These are phyloP conservation scores for Baccha elongata DNA, from an alignment of 2,888 invertebrate species.

Conservation along the genomic window DNA sequence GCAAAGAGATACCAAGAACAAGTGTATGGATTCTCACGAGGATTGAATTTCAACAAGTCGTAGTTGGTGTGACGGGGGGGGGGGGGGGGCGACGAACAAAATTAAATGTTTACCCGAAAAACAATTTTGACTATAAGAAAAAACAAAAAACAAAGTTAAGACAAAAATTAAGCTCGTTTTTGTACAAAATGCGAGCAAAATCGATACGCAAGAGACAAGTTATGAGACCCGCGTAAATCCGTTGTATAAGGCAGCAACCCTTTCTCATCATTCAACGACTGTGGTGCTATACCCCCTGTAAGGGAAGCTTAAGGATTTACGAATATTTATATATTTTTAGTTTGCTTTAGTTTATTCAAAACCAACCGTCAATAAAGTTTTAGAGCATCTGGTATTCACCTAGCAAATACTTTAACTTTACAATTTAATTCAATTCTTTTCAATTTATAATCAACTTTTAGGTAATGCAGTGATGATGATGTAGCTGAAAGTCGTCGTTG, in stretches of 20 bases:
- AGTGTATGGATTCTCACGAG: conserved; percentile 80
- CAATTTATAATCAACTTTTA: too few species aligned
- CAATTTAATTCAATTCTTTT: too few species aligned
- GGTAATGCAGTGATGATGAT: too few species aligned
- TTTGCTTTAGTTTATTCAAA: too few species aligned
- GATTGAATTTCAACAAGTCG: conserved; percentile 80
- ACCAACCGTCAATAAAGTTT: too few species aligned
- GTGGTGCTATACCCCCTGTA: conserved; percentile 15
- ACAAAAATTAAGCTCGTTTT: conserved; percentile 63
- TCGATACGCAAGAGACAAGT: conserved; percentile 38
- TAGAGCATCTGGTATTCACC: too few species aligned
- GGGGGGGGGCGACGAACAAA: conserved; percentile 71
- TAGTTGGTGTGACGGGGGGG: too few species aligned
- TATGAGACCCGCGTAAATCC: conserved; percentile 71
- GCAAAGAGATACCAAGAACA: conserved; percentile 72
- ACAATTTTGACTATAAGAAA: conserved; percentile 58
- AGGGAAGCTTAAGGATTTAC: too few species aligned
- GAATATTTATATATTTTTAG: too few species aligned
- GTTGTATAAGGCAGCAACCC: conserved; percentile 44
- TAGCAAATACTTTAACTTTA: too few species aligned
- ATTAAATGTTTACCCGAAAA: conserved; percentile 72
- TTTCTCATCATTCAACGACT: conserved; percentile 28
- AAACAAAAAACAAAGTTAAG: conserved; percentile 51
- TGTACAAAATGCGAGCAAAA: too few species aligned
- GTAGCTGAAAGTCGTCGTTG: too few species aligned